These are phyloP conservation scores for Limanda limanda DNA, from an alignment of 2,113 vertebrate species.

Conservation along the genomic window DNA sequence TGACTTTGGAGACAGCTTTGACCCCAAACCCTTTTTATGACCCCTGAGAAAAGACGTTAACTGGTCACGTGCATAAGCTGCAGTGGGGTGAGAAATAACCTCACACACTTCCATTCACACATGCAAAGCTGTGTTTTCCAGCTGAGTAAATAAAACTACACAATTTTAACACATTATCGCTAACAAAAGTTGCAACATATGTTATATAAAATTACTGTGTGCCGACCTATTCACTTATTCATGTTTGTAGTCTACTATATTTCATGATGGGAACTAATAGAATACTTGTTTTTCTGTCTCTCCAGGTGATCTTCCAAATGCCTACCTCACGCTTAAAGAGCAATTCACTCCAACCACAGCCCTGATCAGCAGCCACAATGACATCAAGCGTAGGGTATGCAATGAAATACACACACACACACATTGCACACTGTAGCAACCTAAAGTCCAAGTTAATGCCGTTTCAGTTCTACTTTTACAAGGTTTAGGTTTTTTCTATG, in stretches of 20 bases:
- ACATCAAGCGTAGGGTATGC: slow-evolving; percentile 82
- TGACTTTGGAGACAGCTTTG: slow-evolving; percentile 55
- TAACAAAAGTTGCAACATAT: neutral
- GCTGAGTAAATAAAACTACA: neutral
- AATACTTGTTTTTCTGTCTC: slow-evolving; percentile 12
- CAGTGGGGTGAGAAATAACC: slow-evolving; percentile 67
- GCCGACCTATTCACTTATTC: neutral
- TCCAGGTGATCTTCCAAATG: slow-evolving; percentile 79
- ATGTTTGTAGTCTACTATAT: neutral
- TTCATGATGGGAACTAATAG: neutral
- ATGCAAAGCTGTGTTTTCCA: neutral
- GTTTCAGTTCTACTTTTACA: no score
- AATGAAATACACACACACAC: neutral
- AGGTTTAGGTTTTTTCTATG: no score
- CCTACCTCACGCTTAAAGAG: slow-evolving; percentile 82
- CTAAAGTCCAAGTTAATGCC: no score
- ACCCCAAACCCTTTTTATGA: slow-evolving; percentile 53
- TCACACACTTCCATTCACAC: neutral
- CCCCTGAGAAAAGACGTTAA: slow-evolving; percentile 57
- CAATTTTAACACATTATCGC: neutral
- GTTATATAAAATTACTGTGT: neutral
- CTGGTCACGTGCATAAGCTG: slow-evolving; percentile 62
- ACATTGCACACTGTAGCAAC: neutral
- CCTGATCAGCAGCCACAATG: slow-evolving; percentile 82
- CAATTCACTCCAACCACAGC: slow-evolving; percentile 79